Percentiles rank a stretch among this genome's conserved stretches.
phyloP scores from a whole-genome alignment of 1,140 invertebrate species.

The Drosophila subobscura region DNA sequence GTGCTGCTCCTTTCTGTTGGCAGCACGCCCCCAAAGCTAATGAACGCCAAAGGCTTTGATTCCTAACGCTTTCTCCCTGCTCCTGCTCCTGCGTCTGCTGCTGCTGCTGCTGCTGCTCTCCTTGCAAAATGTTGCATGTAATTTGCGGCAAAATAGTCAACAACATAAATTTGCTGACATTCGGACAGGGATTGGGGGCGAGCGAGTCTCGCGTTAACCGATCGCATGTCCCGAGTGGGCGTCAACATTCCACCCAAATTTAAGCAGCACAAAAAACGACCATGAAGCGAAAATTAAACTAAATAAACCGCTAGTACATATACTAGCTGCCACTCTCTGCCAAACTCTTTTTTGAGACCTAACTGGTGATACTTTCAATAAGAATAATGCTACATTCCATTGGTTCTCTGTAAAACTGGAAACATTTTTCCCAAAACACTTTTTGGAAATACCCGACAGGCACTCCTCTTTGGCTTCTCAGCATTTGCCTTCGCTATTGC shows the following conservation, averaged over 20 bases:
- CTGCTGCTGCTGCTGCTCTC: too few species aligned
- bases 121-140: slow-evolving; percentile 67
- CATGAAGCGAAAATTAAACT: slow-evolving; percentile 27
- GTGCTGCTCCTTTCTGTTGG: slow-evolving; percentile 46
- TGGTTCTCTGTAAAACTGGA: too few species aligned
- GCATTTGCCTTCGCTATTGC: slow-evolving; percentile 31
- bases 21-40: slow-evolving; percentile 82
- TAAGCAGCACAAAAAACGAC: slow-evolving; percentile 13
- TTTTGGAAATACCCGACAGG: too few species aligned
- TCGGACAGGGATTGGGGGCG: background rate
- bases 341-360: background rate
- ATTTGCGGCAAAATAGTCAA: slow-evolving; percentile 79
- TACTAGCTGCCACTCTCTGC: background rate
- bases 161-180: slow-evolving; percentile 69
- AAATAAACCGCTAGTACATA: slow-evolving; percentile 22
- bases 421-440: too few species aligned
- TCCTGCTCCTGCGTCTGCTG: too few species aligned
- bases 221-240: slow-evolving; percentile 48
- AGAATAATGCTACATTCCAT: too few species aligned
- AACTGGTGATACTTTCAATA: too few species aligned
- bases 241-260: slow-evolving; percentile 32
- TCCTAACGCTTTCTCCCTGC: slow-evolving; percentile 56
- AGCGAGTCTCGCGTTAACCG: slow-evolving; percentile 21
- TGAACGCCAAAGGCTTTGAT: slow-evolving; percentile 82
- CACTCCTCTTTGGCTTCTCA: slow-evolving; percentile 1